A percentile compares a stretch with the other conserved stretches of the same genome.
Evolutionary conservation across 1,140 invertebrate genomes (phyloP).

Genomic region (Semibalanus balanoides): DNA sequence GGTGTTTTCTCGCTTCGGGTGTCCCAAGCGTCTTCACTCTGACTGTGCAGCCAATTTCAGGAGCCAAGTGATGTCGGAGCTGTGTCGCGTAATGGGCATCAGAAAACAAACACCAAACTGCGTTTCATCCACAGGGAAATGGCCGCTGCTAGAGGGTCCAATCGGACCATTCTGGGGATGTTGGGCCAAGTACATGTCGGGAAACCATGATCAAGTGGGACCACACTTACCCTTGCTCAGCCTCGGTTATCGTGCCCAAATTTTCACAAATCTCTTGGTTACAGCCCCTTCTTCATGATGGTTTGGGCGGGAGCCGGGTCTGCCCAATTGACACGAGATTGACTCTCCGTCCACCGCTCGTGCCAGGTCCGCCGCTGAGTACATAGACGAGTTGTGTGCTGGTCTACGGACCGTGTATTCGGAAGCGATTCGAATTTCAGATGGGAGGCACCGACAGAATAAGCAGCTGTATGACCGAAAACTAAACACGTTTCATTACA

Average conservation of each 20-base stretch:
- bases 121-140: not conserved
- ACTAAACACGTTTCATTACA: not conserved
- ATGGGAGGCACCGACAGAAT: not conserved
- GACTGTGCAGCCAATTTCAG: not conserved
- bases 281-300: not conserved
- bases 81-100: not conserved
- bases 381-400: not conserved
- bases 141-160: not conserved
- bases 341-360: not conserved
- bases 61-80: not conserved
- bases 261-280: not conserved
- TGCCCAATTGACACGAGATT: not conserved
- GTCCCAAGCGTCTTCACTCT: not conserved
- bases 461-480: not conserved
- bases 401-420: not conserved
- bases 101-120: not conserved
- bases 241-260: not conserved
- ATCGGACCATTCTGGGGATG: not conserved
- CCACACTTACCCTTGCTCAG: not conserved
- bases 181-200: not conserved
- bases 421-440: not conserved
- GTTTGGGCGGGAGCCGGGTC: not conserved
- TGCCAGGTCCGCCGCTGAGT: not conserved
- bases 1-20: not conserved
- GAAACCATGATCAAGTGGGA: not conserved